These are phyloP conservation scores for Galaxea fascicularis DNA, from an alignment of 92 coral and sea anemone species.

Conservation along the genomic window DNA sequence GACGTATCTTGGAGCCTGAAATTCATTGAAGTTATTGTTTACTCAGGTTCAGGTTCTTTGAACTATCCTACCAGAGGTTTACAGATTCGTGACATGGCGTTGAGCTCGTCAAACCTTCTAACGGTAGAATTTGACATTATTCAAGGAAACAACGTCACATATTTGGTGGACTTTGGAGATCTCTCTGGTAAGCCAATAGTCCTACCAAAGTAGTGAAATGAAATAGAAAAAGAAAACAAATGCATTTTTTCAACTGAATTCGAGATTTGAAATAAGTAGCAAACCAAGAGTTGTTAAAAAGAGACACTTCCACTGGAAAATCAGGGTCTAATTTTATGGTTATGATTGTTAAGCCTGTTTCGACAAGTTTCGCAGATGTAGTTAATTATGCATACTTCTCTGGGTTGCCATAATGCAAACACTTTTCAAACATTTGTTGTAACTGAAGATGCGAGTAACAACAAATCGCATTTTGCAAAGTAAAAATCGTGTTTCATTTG, in stretches of 20 bases:
- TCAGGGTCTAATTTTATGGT: not conserved
- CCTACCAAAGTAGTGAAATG: no score
- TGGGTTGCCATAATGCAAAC: no score
- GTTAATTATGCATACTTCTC: no score
- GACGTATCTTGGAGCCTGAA: slow-evolving; percentile 26
- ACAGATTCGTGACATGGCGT: slow-evolving; percentile 54
- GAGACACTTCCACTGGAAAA: not conserved
- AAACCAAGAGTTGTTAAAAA: no score
- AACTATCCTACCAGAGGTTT: slow-evolving; percentile 59
- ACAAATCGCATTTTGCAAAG: no score
- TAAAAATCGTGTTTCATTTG: no score
- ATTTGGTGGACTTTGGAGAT: slow-evolving; percentile 79
- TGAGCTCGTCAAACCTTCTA: slow-evolving; percentile 27
- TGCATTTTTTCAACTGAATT: not conserved
- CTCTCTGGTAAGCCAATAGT: slow-evolving; percentile 62
- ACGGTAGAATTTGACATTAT: slow-evolving; percentile 64
- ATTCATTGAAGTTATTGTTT: not conserved
- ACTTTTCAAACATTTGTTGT: no score
- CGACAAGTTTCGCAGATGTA: no score
- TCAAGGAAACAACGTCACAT: slow-evolving; percentile 73
- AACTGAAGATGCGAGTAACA: no score
- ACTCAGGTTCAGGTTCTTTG: no score
- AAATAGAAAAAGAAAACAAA: not conserved
- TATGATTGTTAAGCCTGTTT: no score
- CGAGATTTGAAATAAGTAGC: not conserved